phyloP scores from a whole-genome alignment of 1,140 invertebrate species.

The fruit fly (Drosophila melanogaster) region DNA sequence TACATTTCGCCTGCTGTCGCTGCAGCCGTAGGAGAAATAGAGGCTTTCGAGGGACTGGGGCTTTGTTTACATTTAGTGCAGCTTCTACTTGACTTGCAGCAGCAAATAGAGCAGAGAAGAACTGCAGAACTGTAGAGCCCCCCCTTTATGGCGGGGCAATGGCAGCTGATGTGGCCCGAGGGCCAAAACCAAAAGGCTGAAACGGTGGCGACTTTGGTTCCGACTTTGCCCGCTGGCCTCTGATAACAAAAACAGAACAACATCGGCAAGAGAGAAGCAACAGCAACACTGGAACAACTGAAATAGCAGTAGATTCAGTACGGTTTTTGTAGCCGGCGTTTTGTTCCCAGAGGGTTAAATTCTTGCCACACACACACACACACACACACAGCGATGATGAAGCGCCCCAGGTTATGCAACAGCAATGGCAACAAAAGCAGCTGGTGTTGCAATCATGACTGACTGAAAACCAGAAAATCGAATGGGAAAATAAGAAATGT shows the following conservation, averaged over 20 bases:
- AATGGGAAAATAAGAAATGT: constrained; percentile 21
- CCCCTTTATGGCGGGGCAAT: not conserved
- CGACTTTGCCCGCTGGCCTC: constrained; percentile 32
- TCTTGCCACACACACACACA: constrained; percentile 2
- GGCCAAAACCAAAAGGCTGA: constrained; percentile 10
- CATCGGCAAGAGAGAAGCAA: constrained; percentile 8
- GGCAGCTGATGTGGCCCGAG: constrained; percentile 64
- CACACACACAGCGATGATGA: constrained; percentile 23
- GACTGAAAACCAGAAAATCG: constrained; percentile 14
- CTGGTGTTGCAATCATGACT: constrained; percentile 42
- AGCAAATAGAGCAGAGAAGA: constrained; percentile 47
- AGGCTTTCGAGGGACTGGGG: constrained; percentile 1
- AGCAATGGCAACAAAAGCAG: constrained; percentile 17
- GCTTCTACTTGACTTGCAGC: constrained; percentile 75
- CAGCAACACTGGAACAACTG: constrained; percentile 1
- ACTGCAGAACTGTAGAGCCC: constrained; percentile 14
- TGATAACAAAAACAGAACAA: constrained; percentile 50
- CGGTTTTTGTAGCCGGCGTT: constrained; percentile 43
- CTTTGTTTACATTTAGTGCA: constrained; percentile 78
- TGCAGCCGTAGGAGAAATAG: constrained; percentile 12
- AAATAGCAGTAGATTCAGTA: constrained; percentile 26
- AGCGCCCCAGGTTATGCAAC: constrained; percentile 48
- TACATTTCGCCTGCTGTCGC: constrained; percentile 71
- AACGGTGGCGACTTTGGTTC: constrained; percentile 52
- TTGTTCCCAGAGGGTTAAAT: constrained; percentile 28